Base-by-base conservation (phyloP, 1,140 invertebrate species). In the Drosophila ercepeae region DNA sequence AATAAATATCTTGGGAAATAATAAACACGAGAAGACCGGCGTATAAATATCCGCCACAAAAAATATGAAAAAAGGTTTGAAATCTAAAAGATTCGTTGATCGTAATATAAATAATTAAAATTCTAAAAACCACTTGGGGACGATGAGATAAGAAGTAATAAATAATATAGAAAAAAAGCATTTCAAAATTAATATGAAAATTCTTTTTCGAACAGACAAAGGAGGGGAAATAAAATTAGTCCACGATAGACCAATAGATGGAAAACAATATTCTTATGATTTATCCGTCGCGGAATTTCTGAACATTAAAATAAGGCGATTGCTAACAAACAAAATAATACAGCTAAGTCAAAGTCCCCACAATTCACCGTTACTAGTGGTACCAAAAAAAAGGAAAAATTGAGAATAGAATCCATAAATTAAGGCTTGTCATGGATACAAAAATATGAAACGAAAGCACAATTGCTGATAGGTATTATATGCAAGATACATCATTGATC, bases 401-500 rank as follows among this genome's bases (percentile, higher is more conserved):
- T 50, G 5, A 52, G 39, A n/a, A 23, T 19, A n/a, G 32, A 34
- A 39, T 9, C 19, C 16, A 3, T 9, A 19, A 34, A 8, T n/a
- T 19, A 13, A 21, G 16, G 13, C 48, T 50, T 11, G 48, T 34
- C 1, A 50, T 50, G 11, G 48, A 50, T 3, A 36, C 21, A 36
- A 27, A 45, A 52, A 58, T 68, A 59, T 42, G 32, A 29, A 60
- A 69, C 14, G 41, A 61, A 48, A 61, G 16, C 29, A 70, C 60
- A 13, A 49, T 65, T 27, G 13, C 44, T 6, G 51, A 78, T n/a
- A 61, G 34, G 32, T 78, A 61, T 32, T 57, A 59, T 7, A 63
- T 83, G 13, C 82, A 69, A 3, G 48, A 76, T 18, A 64, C 71
- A 7, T 48, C 65, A n/a, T 64, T 78, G 23, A 63, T 76, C n/a